Base-by-base conservation (phyloP, 2,888 invertebrate species). In the Andrena trimmerana region DNA sequence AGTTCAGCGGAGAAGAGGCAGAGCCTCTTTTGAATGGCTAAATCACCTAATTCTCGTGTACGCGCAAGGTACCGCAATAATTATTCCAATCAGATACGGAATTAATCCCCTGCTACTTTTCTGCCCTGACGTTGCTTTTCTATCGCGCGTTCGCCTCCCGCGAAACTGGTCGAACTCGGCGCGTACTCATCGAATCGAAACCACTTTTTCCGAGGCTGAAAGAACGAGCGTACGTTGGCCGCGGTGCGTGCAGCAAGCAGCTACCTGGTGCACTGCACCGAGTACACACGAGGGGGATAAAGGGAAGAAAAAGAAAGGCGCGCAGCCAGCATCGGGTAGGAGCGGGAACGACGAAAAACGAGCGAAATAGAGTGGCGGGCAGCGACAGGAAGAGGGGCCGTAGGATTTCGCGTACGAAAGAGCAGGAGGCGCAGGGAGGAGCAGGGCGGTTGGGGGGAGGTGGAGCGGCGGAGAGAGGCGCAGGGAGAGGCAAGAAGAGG, bases 401-500 rank as follows among this genome's bases (percentile, higher is more conserved):
- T 57, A 69, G 82, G 77, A 74, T 70, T 75, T 77, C 78, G 74
- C 63, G 60, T 80, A 77, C 66, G 70, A 78, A 73, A 78, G 69
- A 83, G 77, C 66, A 66, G 63, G 66, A 66, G 76, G 80, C 67
- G 74, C 31, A 52, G 67, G 70, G 81, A 84, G 54, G 79, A 89
- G 91, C 82, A 86, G 86, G 88, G 88, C 86, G 0, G 86, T 86
- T 86, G 0, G 52, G 4, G n/a, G 4, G n/a, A 13, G 52, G 86
- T 20, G 90, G 88, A 90, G 90, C 3, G 82, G 83, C 42, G 13
- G 4, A 13, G 42, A 42, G 66, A 54, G 76, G 80, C 69, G 74
- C 24, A 20, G 67, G 71, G 81, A 84, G 59, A 77, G 89, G 91
- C 83, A 86, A 85, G 88, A 86, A 90, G 89, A 91, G 90, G 91